Evolutionary conservation across 2,888 invertebrate genomes (phyloP), one percentile per base, ranked within the genome.

Genomic region (Drosophila robusta): DNA sequence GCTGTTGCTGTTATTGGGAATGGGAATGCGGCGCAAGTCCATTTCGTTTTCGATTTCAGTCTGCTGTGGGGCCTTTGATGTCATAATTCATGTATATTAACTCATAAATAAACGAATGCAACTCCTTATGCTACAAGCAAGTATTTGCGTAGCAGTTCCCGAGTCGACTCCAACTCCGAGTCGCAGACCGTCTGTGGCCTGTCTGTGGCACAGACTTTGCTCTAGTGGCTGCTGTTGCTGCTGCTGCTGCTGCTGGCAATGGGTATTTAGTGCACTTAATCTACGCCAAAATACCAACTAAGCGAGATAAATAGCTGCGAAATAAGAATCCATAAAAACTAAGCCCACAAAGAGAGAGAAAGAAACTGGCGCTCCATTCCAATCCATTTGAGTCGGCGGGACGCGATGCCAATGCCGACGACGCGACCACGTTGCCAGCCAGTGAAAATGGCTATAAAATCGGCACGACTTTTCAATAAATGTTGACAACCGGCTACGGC

Each of bases 381-480:
- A 65, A 11, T 39, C 36, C 61, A 26, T 7, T 46, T 34, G 38
- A 45, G 34, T 58, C 24, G 34, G 29, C 26, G 26, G 38, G 16
- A 38, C 26, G 54, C 16, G 34, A 38, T 51, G 9, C 51, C 42
- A 11, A 8, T 22, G 54, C 24, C 54, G 54, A 44, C 54, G 29
- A 11, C 24, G 66, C 36, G n/a, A 11, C 36, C 11, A 11, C 18
- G 42, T 39, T 51, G 16, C 68, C 49, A 42, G 70, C 58, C 68
- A 70, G 86, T 75, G 86, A 77, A 80, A 80, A 82, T 77, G 87
- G 89, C 90, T 87, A 91, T 90, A 90, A 91, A 91, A 90, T 90
- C 90, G 89, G 91, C 92, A 92, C 92, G 92, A 92, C 89, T 92
- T 92, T 90, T 91, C 92, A 91, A 92, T 92, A 92, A 92, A 92